Evolutionary conservation across 2,888 invertebrate species (phyloP).

Genomic region (Hydropsyche betteni): DNA sequence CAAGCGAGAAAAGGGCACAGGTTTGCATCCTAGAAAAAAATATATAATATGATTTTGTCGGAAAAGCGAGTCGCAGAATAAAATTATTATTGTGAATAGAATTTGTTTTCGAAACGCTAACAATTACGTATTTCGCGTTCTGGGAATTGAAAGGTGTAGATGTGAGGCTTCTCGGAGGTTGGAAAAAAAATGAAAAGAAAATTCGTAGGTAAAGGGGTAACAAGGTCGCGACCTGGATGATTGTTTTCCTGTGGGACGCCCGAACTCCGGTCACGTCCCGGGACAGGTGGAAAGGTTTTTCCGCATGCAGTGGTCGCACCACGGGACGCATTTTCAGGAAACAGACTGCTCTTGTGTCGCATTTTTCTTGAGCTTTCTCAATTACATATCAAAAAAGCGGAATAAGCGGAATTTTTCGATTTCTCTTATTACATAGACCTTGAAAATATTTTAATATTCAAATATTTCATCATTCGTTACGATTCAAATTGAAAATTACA

Average conservation of each 20-base stretch:
- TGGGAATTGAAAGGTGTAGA: background rate
- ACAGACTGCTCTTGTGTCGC: slow-evolving; percentile 4
- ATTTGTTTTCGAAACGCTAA: too few species aligned
- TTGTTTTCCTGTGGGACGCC: slow-evolving; percentile 21
- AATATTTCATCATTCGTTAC: too few species aligned
- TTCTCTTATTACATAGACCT: too few species aligned
- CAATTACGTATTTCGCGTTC: background rate
- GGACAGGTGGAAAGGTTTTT: slow-evolving; percentile 22
- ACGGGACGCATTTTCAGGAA: slow-evolving; percentile 5
- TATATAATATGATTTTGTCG: background rate
- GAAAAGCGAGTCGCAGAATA: background rate
- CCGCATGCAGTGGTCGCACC: slow-evolving; percentile 24
- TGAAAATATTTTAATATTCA: too few species aligned
- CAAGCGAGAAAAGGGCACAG: background rate
- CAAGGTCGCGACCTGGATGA: slow-evolving; percentile 31
- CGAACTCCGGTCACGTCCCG: slow-evolving; percentile 27
- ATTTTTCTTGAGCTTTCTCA: too few species aligned
- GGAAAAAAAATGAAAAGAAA: background rate
- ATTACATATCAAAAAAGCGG: too few species aligned
- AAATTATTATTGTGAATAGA: too few species aligned
- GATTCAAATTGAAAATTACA: too few species aligned
- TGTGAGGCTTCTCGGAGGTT: background rate
- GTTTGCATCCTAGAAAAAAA: slow-evolving; percentile 16
- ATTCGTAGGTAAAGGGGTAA: background rate
- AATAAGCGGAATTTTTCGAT: too few species aligned